phyloP scores from a whole-genome alignment of 2,113 vertebrate species.

The Baryphthengus martii region DNA sequence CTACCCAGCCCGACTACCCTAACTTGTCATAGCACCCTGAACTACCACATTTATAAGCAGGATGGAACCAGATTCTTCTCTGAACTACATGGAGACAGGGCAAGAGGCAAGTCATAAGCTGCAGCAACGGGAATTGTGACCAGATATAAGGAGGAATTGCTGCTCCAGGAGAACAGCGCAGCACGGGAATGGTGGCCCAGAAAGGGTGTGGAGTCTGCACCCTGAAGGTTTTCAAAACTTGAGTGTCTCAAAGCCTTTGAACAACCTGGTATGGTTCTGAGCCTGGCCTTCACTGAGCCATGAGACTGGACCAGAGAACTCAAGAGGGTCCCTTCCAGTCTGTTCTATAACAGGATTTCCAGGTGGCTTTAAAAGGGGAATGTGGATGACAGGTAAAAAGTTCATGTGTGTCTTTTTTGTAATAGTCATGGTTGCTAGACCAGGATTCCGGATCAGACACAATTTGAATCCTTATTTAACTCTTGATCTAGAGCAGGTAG shows the following conservation, averaged over 20 bases:
- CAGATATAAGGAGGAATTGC: background rate
- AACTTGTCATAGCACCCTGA: background rate
- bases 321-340: background rate
- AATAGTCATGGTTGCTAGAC: fast-evolving
- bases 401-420: background rate
- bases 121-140: background rate
- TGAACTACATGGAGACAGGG: fast-evolving
- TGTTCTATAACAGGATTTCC: background rate
- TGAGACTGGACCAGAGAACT: background rate
- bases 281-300: background rate
- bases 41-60: background rate
- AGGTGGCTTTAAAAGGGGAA: background rate
- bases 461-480: background rate
- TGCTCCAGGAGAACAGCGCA: background rate
- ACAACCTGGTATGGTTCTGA: background rate
- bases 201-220: background rate
- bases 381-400: background rate
- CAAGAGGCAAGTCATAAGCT: background rate
- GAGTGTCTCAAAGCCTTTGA: background rate
- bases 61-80: background rate
- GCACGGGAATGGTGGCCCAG: background rate
- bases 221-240: background rate
- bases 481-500: background rate
- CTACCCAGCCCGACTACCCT: background rate
- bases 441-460: background rate